Percentiles rank a stretch among this genome's conserved stretches.
These are phyloP conservation scores for Poeciliopsis prolifica DNA, from an alignment of 2,113 vertebrate genomes.

Conservation along the genomic window DNA sequence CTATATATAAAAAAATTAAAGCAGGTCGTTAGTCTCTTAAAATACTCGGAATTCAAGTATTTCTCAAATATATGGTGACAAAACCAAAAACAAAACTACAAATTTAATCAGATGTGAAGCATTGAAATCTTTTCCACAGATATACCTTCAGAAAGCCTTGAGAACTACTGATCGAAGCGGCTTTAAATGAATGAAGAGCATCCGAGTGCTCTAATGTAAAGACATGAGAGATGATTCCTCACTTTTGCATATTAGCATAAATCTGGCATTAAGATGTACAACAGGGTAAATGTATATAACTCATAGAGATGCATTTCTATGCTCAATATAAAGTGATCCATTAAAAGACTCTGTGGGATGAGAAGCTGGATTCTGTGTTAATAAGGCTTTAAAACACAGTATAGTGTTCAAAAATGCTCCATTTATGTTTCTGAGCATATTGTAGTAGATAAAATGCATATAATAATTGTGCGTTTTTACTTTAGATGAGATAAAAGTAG, in stretches of 20 bases:
- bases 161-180: no score
- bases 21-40: not conserved
- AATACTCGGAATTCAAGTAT: not conserved
- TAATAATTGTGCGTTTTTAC: conserved; percentile 4
- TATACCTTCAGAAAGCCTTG: no score
- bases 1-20: not conserved
- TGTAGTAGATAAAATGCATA: conserved; percentile 2
- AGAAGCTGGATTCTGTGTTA: not conserved
- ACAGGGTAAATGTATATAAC: no score
- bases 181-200: no score
- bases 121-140: not conserved
- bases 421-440: not conserved
- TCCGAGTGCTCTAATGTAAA: no score
- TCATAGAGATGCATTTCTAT: no score
- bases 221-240: no score
- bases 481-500: conserved; percentile 23
- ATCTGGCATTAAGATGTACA: no score
- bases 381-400: not conserved
- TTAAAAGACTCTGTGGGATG: not conserved
- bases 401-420: not conserved
- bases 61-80: not conserved
- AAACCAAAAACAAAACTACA: not conserved
- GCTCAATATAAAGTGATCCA: not conserved
- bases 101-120: not conserved
- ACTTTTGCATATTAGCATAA: no score